Evolutionary conservation across 2,113 vertebrate species (phyloP).

Genomic region (Dryoscopus gambensis): DNA sequence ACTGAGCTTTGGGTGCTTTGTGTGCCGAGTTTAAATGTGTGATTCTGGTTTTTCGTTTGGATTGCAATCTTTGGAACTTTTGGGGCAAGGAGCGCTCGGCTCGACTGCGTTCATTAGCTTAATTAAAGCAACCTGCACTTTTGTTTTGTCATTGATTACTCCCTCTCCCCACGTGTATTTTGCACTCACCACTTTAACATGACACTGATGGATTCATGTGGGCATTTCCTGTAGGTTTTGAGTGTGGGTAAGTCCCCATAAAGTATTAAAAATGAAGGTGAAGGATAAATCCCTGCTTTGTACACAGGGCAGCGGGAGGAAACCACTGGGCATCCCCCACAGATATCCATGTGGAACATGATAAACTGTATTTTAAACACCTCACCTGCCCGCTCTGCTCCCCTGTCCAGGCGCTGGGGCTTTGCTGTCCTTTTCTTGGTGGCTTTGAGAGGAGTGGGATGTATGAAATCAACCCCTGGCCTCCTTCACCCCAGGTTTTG

Average conservation of each 20-base stretch:
- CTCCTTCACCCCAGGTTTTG: background rate
- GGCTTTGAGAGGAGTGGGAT: background rate
- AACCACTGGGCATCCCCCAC: background rate
- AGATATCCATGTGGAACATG: accelerated
- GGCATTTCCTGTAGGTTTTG: background rate
- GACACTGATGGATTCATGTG: background rate
- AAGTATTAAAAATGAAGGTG: background rate
- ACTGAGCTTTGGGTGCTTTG: background rate
- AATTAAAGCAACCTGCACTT: slow-evolving; percentile 37
- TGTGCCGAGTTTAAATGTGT: background rate
- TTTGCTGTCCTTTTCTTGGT: background rate
- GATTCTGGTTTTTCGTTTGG: background rate
- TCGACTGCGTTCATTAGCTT: background rate
- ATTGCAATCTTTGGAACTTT: background rate
- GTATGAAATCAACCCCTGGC: background rate
- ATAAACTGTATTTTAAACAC: background rate
- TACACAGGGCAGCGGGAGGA: background rate
- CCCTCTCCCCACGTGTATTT: background rate
- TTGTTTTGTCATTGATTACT: background rate
- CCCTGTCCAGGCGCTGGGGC: background rate
- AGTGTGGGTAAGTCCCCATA: background rate
- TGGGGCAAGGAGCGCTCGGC: background rate
- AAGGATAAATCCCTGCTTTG: background rate
- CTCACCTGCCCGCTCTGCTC: background rate
- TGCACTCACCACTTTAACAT: background rate